Conservation (phyloP, 2,888 invertebrate genomes). For the Archaeoteleia sp. region DNA sequence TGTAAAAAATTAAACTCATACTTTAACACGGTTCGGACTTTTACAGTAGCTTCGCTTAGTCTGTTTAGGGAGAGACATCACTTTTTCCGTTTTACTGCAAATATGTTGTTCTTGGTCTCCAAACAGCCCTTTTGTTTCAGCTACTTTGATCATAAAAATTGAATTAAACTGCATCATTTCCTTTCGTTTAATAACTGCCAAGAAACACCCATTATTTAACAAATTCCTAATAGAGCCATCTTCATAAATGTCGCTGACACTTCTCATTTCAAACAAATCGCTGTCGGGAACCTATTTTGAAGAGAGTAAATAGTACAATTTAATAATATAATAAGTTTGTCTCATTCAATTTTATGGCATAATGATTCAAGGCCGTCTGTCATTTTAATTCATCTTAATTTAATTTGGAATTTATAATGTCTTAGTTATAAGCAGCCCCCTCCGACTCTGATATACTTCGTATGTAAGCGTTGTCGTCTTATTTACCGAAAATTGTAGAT, state of each 20-base stretch:
- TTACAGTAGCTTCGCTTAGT: slow-evolving; percentile 45
- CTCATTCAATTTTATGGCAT: too few species aligned
- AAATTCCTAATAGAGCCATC: slow-evolving; percentile 75
- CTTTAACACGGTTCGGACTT: slow-evolving; percentile 56
- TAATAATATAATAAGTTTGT: too few species aligned
- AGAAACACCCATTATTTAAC: slow-evolving; percentile 78
- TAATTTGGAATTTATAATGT: too few species aligned
- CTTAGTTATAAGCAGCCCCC: too few species aligned
- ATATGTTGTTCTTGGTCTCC: slow-evolving; percentile 75
- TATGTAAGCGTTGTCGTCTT: too few species aligned
- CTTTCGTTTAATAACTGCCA: slow-evolving; percentile 82
- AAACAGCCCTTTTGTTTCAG: slow-evolving; percentile 87
- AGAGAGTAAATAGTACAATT: background rate
- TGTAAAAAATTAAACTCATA: slow-evolving; percentile 26
- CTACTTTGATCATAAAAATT: slow-evolving; percentile 89
- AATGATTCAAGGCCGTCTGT: too few species aligned
- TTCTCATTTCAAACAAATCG: slow-evolving; percentile 82
- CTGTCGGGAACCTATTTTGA: slow-evolving; percentile 80
- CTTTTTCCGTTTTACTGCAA: slow-evolving; percentile 64
- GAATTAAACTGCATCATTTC: slow-evolving; percentile 86
- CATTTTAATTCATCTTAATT: too few species aligned
- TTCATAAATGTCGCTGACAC: slow-evolving; percentile 78
- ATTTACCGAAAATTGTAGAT: too few species aligned
- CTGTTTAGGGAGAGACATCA: slow-evolving; percentile 50
- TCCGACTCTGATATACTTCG: too few species aligned